These are phyloP conservation scores for Helicorthomorpha holstii DNA, from an alignment of 1,140 invertebrate genomes.

Conservation along the genomic window DNA sequence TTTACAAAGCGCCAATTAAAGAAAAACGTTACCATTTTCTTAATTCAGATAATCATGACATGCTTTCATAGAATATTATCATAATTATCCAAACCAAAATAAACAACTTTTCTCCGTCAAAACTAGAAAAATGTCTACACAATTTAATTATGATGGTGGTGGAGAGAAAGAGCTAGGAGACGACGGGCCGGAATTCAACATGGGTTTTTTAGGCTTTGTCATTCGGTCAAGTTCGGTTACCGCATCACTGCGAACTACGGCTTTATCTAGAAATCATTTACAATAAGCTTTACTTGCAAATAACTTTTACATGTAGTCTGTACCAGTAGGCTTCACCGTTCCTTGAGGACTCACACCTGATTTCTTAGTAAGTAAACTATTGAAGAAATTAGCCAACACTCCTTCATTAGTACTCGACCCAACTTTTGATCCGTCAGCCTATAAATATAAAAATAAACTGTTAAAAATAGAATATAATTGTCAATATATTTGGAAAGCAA, in stretches of 20 bases:
- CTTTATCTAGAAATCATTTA: conserved; percentile 26
- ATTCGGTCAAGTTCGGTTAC: conserved; percentile 81
- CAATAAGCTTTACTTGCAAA: not conserved
- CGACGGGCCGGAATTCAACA: conserved; percentile 6
- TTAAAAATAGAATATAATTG: not conserved
- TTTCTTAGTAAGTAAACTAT: conserved; percentile 88
- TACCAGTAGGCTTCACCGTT: conserved; percentile 18
- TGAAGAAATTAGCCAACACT: conserved; percentile 95
- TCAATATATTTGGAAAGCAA: too few species aligned
- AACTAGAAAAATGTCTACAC: too few species aligned
- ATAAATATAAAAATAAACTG: conserved; percentile 9
- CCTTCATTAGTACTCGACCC: conserved; percentile 65
- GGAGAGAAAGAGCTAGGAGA: conserved; percentile 1
- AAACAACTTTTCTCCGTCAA: too few species aligned
- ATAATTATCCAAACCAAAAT: too few species aligned
- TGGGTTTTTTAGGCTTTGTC: conserved; percentile 46
- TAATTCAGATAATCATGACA: too few species aligned
- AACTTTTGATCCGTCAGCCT: conserved; percentile 51
- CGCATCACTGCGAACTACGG: conserved; percentile 63
- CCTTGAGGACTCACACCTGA: conserved; percentile 33
- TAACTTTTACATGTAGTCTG: not conserved
- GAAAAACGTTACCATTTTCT: too few species aligned
- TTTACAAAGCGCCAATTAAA: too few species aligned
- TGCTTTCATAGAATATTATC: too few species aligned
- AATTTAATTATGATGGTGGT: not conserved